phyloP scores from a whole-genome alignment of 1,140 invertebrate genomes.

The Dufourea novaeangliae region DNA sequence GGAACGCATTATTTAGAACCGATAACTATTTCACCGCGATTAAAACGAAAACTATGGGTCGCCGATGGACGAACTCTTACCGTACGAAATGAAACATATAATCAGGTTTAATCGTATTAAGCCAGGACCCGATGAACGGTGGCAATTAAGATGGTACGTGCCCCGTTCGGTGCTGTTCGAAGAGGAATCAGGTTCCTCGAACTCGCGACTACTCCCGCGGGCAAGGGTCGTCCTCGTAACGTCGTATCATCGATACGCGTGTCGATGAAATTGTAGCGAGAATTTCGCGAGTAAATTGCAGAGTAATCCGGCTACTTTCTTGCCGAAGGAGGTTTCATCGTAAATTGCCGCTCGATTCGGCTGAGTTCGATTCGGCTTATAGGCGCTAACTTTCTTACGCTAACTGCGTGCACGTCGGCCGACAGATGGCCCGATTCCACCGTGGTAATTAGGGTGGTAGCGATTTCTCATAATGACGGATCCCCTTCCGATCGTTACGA shows the following conservation, averaged over 20 bases:
- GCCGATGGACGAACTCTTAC: background rate
- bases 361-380: background rate
- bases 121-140: slow-evolving; percentile 35
- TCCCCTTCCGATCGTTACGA: background rate
- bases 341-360: background rate
- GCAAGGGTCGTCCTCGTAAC: background rate
- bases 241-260: slow-evolving; percentile 21
- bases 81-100: slow-evolving; percentile 63
- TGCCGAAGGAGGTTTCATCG: slow-evolving; percentile 9
- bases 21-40: too few species aligned
- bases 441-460: slow-evolving; percentile 39
- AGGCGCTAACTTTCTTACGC: slow-evolving; percentile 36
- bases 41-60: background rate
- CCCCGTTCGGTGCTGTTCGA: slow-evolving; percentile 5
- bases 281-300: slow-evolving; percentile 28
- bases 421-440: slow-evolving; percentile 31
- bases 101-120: slow-evolving; percentile 57
- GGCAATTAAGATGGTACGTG: slow-evolving; percentile 70
- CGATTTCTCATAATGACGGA: slow-evolving; percentile 30
- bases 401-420: background rate
- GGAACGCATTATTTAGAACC: too few species aligned
- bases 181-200: slow-evolving; percentile 13
- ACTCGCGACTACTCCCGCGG: background rate
- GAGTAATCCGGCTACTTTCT: slow-evolving; percentile 29
- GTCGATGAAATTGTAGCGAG: slow-evolving; percentile 25